Evolutionary conservation across 2,113 vertebrate species (phyloP).

Genomic region (Hemicordylus capensis): DNA sequence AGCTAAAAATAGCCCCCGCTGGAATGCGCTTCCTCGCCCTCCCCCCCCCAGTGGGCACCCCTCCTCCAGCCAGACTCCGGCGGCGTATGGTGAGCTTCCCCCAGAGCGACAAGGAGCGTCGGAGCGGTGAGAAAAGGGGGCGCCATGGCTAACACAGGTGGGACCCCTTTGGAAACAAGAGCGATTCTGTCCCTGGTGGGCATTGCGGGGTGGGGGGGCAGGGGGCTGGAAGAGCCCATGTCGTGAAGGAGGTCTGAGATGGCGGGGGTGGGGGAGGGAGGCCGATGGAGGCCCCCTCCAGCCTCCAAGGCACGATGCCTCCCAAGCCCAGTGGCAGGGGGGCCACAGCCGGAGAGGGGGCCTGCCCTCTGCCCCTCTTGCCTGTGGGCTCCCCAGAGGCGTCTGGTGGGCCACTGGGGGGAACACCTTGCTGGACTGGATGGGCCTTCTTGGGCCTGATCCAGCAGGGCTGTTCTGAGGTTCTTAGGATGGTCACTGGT

Average conservation of each 20-base stretch:
- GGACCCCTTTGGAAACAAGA: neutral
- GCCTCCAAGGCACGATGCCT: no score
- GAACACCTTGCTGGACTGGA: neutral
- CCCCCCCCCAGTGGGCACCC: neutral
- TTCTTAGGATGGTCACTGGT: no score
- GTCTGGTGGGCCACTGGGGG: no score
- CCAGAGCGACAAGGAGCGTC: neutral
- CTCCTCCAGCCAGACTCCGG: neutral
- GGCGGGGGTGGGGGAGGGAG: neutral
- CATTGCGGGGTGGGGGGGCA: neutral
- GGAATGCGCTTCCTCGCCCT: neutral
- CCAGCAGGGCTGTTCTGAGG: neutral
- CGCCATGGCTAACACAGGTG: conserved; percentile 22
- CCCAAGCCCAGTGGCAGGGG: no score
- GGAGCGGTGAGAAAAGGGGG: neutral
- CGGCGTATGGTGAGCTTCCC: neutral
- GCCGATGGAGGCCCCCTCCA: neutral
- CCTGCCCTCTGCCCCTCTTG: no score
- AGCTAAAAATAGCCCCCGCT: conserved; percentile 47
- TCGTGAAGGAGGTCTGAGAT: no score
- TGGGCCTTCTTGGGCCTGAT: neutral
- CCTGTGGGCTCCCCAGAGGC: no score
- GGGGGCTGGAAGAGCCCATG: neutral
- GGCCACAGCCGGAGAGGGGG: no score
- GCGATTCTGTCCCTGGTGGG: neutral